Conservation (phyloP, 2,113 vertebrate genomes). For the Chaetura pelagica region DNA sequence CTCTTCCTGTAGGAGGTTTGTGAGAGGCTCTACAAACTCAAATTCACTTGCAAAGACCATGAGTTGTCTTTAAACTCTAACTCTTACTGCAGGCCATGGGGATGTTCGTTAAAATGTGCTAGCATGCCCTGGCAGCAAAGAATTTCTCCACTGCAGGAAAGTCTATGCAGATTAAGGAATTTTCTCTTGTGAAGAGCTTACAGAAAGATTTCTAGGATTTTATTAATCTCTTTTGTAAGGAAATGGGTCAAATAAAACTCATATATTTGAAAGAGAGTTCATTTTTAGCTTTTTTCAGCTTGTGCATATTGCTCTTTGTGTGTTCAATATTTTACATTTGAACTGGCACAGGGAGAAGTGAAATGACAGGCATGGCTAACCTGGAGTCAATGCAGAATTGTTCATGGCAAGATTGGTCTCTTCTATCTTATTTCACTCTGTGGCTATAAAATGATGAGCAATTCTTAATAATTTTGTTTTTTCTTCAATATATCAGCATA, state of each 20-base stretch:
- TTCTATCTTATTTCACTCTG: not conserved
- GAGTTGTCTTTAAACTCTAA: not conserved
- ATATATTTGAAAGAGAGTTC: not conserved
- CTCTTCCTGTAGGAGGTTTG: not conserved
- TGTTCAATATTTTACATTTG: not conserved
- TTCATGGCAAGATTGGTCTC: not conserved
- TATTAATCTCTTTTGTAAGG: not conserved
- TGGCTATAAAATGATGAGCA: not conserved
- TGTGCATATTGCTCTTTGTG: not conserved
- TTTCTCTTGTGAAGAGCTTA: not conserved
- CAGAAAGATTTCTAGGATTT: not conserved
- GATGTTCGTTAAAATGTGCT: not conserved
- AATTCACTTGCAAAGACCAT: not conserved
- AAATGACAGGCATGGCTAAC: not conserved
- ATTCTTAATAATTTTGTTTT: not conserved
- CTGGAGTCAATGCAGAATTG: not conserved
- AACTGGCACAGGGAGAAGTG: not conserved
- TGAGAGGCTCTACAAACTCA: not conserved
- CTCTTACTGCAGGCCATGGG: not conserved
- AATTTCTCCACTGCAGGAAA: not conserved
- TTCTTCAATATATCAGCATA: not conserved
- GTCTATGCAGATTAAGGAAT: not conserved
- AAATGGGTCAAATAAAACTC: not conserved
- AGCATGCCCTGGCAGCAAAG: not conserved
- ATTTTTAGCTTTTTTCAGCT: not conserved